Evolutionary conservation across 2,888 invertebrate species (phyloP).

Genomic region (Loripinus fragilis): DNA sequence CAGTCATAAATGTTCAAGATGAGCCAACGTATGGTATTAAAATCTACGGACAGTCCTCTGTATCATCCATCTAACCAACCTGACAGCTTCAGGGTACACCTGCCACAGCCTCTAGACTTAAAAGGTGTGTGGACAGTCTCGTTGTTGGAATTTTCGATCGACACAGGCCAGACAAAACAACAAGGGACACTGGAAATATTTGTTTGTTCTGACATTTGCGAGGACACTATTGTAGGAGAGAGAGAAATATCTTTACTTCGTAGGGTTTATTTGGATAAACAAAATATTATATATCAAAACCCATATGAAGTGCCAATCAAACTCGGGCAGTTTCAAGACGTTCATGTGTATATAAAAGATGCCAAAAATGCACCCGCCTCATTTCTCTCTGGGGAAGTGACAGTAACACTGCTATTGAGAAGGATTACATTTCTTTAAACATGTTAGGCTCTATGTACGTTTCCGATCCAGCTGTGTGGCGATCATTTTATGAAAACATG

Average conservation of each 20-base stretch:
- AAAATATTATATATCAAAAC: constrained; percentile 19
- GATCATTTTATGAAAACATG: neutral
- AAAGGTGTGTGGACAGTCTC: constrained; percentile 24
- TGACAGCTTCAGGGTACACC: constrained; percentile 27
- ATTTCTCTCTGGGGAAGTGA: constrained; percentile 26
- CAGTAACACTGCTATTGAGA: constrained; percentile 29
- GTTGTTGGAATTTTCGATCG: constrained; percentile 19
- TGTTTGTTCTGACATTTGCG: constrained; percentile 36
- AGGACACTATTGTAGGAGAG: constrained; percentile 32
- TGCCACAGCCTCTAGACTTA: constrained; percentile 24
- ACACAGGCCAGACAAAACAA: neutral
- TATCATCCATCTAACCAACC: neutral
- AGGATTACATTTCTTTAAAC: constrained; percentile 12
- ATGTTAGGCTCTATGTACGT: constrained; percentile 17
- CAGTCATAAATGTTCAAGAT: constrained; percentile 21
- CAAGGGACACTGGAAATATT: constrained; percentile 15
- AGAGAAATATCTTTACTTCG: constrained; percentile 31
- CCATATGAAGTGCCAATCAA: constrained; percentile 35
- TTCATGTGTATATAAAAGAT: constrained; percentile 43
- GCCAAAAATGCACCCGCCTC: constrained; percentile 13
- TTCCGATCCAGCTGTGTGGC: constrained; percentile 15
- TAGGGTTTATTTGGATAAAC: constrained; percentile 23
- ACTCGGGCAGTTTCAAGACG: constrained; percentile 17
- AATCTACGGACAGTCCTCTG: neutral
- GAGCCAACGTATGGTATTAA: no score